Percentiles rank a stretch among this genome's conserved stretches.
Evolutionary conservation across 2,888 invertebrate species (phyloP).

Genomic region (Phengaris arion): DNA sequence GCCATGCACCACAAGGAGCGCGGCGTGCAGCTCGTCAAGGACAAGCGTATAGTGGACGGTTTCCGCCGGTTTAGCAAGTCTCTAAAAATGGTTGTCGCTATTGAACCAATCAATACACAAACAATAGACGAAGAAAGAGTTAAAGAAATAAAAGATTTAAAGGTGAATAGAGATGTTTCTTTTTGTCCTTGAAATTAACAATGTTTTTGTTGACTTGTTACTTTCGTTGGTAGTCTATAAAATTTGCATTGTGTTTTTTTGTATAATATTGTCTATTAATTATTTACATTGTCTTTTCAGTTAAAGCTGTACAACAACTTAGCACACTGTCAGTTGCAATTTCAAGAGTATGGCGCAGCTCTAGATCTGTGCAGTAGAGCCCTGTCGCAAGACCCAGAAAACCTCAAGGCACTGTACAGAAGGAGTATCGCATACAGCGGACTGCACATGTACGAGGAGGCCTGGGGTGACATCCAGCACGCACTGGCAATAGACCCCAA

Average conservation of each 20-base stretch:
- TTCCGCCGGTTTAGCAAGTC: conserved; percentile 86
- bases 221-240: background rate
- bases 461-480: conserved; percentile 78
- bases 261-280: background rate
- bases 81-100: conserved; percentile 83
- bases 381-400: conserved; percentile 85
- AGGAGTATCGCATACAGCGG: conserved; percentile 86
- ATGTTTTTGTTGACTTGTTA: background rate
- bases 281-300: conserved; percentile 46
- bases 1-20: conserved; percentile 76
- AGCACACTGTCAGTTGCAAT: conserved; percentile 88
- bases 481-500: conserved; percentile 81
- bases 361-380: conserved; percentile 87
- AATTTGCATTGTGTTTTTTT: background rate
- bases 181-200: background rate
- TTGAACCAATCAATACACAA: conserved; percentile 80
- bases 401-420: conserved; percentile 93
- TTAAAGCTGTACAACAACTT: conserved; percentile 88
- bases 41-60: conserved; percentile 82
- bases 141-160: conserved; percentile 77
- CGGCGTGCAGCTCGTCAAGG: conserved; percentile 83
- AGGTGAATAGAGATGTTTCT: conserved; percentile 47
- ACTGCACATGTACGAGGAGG: conserved; percentile 82
- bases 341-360: conserved; percentile 82
- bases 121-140: conserved; percentile 69